Base-by-base conservation (phyloP, 2,113 vertebrate genomes). In the Alethe diademata region DNA sequence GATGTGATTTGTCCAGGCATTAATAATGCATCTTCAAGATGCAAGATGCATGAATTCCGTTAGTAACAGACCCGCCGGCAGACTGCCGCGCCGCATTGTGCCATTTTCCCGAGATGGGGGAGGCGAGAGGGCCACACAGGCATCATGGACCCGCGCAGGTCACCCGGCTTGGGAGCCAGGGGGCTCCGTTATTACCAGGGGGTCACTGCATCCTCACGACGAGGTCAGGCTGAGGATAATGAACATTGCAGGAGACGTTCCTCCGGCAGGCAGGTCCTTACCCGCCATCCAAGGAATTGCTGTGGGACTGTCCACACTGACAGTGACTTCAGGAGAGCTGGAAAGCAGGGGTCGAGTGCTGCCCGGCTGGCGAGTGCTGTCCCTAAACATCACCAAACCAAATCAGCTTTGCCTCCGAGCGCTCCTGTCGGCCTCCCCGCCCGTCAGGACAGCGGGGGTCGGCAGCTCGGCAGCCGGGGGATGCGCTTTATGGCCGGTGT, bases 11-110 rank as follows among this genome's bases (percentile, higher is more conserved):
- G 98, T 98, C 98, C 97, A 97, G 97, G 98, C 98, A 98, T 98
- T 98, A 98, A 98, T 98, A 98, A 98, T 98, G 98, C 96, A 98
- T 98, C 98, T 97, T 98, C 97, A 98, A 98, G 98, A 98, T 98
- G 97, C 97, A 98, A 98, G 98, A 98, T 97, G 97, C 97, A 98
- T 98, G 98, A 98, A 97, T 97, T 97, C 97, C 97, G 98, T 96
- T 91, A 97, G 97, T 93, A 97, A 94, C 97, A 96, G 97, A 97
- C 95, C 95, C 12, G n/a, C 95, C 88, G 22, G 96, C 97, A 95
- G 94, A 93, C 92, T 75, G 91, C 94, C 17, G 58, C 65, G 93
- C 97, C 12, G 85, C 71, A 74, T 86, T 92, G 80, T 88, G 88
- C 78, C 36, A 12, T 88, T 92, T 97, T 73, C 81, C 87, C 5